Conservation (phyloP, 2,888 invertebrate genomes). For the Prosapia bicincta region DNA sequence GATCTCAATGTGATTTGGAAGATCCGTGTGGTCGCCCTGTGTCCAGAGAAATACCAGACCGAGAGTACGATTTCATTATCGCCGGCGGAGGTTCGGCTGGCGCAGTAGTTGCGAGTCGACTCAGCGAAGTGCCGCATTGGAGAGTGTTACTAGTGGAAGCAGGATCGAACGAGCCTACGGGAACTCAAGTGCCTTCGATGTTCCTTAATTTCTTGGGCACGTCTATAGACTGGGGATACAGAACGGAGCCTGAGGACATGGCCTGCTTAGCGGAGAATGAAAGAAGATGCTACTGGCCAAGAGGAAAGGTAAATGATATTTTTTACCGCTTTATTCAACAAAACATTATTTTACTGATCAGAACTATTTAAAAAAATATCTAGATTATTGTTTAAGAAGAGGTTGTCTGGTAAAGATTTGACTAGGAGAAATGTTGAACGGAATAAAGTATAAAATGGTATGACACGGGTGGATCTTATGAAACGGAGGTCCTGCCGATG, state of each 20-base stretch:
- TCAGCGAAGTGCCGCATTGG: conserved; percentile 71
- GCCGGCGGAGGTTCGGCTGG: conserved; percentile 72
- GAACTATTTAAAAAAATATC: too few species aligned
- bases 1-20: conserved; percentile 83
- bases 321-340: not conserved
- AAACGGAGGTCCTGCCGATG: too few species aligned
- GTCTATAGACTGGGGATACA: conserved; percentile 84
- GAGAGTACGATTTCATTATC: conserved; percentile 71
- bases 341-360: too few species aligned
- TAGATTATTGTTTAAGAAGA: too few species aligned
- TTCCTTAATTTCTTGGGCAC: conserved; percentile 83
- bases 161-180: conserved; percentile 82
- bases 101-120: conserved; percentile 65
- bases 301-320: conserved; percentile 66
- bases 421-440: too few species aligned
- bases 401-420: too few species aligned
- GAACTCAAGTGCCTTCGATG: conserved; percentile 86
- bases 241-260: conserved; percentile 75
- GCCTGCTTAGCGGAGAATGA: conserved; percentile 72
- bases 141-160: conserved; percentile 71
- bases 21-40: conserved; percentile 76
- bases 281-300: conserved; percentile 76
- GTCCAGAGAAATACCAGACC: conserved; percentile 44
- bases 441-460: too few species aligned
- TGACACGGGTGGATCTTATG: too few species aligned